Conservation (phyloP, 2,888 invertebrate genomes). For the Polyommatus iphigenia region DNA sequence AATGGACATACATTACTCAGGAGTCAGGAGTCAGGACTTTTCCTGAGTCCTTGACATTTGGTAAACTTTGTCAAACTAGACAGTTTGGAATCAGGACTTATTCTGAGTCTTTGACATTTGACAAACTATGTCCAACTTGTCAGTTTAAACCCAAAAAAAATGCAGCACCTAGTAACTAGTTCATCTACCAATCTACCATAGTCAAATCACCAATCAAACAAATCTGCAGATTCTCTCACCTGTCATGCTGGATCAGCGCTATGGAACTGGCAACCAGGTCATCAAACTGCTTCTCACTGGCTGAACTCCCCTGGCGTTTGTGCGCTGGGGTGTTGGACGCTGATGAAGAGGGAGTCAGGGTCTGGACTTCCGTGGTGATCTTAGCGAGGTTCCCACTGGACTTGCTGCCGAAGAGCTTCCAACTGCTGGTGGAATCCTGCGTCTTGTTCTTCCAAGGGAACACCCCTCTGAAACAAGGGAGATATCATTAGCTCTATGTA, state of each 20-base stretch:
- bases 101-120: too few species aligned
- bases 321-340: constrained; percentile 68
- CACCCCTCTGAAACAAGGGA: constrained; percentile 73
- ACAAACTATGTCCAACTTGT: too few species aligned
- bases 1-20: too few species aligned
- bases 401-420: constrained; percentile 70
- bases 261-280: constrained; percentile 85
- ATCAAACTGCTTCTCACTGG: constrained; percentile 78
- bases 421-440: constrained; percentile 38
- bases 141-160: too few species aligned
- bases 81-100: too few species aligned
- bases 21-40: too few species aligned
- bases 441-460: constrained; percentile 72
- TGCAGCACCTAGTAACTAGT: too few species aligned
- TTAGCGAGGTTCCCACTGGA: constrained; percentile 64
- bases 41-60: too few species aligned
- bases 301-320: constrained; percentile 71
- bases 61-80: too few species aligned
- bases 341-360: constrained; percentile 62
- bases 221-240: constrained; percentile 56
- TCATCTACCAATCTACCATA: too few species aligned
- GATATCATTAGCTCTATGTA: constrained; percentile 32
- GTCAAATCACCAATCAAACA: too few species aligned
- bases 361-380: constrained; percentile 56
- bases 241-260: constrained; percentile 85